A percentile compares a stretch with the other conserved stretches of the same genome.
phyloP scores from a whole-genome alignment of 92 coral and sea anemone genomes.

The Heliopora coerulea region DNA sequence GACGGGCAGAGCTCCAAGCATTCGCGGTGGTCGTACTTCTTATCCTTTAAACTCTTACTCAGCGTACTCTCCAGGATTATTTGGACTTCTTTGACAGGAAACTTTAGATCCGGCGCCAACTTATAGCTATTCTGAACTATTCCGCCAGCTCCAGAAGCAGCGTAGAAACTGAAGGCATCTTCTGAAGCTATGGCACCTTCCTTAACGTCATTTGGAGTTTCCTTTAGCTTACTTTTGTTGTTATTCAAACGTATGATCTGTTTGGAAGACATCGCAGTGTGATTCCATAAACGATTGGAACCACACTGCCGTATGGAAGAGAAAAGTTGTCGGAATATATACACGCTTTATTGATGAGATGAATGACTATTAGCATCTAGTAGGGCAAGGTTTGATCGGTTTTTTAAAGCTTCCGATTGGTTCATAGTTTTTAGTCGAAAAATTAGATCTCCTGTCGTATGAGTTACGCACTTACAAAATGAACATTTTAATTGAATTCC shows the following conservation, averaged over 20 bases:
- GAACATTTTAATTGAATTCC: no score
- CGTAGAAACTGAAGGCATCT: slow-evolving; percentile 21
- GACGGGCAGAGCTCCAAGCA: slow-evolving; percentile 52
- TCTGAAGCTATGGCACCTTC: background rate
- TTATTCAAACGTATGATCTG: background rate
- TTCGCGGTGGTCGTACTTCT: slow-evolving; percentile 45
- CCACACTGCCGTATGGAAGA: no score
- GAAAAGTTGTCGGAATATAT: no score
- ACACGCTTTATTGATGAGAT: no score
- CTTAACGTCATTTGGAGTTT: background rate
- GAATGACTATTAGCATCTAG: no score
- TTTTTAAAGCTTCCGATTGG: no score
- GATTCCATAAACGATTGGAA: background rate
- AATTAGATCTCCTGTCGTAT: no score
- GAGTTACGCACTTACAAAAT: no score
- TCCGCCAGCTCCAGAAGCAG: slow-evolving; percentile 17
- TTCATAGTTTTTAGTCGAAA: no score
- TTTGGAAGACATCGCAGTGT: background rate
- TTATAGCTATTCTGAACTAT: slow-evolving; percentile 62
- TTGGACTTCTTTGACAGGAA: slow-evolving; percentile 56
- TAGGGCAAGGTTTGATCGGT: no score
- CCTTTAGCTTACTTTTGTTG: background rate
- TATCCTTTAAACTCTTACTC: slow-evolving; percentile 43
- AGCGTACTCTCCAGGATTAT: slow-evolving; percentile 41
- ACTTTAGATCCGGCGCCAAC: slow-evolving; percentile 52